Evolutionary conservation across 2,888 invertebrate species (phyloP).

Genomic region (Lithophane socia): DNA sequence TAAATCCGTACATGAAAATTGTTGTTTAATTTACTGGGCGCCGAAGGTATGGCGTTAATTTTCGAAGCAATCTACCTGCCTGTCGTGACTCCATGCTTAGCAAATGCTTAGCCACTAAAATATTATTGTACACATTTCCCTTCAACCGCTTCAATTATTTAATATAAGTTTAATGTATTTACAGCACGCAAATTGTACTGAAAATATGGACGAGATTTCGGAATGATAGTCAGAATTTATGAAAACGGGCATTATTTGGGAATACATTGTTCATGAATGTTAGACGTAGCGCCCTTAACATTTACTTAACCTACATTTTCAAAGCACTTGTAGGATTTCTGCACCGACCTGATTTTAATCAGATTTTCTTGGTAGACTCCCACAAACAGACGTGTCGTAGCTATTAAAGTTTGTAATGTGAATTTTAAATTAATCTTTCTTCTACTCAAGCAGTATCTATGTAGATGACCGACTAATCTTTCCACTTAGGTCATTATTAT

Average conservation of each 20-base stretch:
- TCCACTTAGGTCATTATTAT: neutral
- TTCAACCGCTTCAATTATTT: conserved; percentile 35
- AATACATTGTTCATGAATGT: too few species aligned
- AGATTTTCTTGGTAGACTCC: conserved; percentile 28
- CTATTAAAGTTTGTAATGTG: neutral
- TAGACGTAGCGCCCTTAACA: neutral
- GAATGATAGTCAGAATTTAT: conserved; percentile 6
- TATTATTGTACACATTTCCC: conserved; percentile 54
- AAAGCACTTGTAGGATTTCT: conserved; percentile 41
- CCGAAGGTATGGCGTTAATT: conserved; percentile 48
- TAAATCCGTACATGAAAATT: conserved; percentile 48
- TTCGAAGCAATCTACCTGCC: conserved; percentile 37
- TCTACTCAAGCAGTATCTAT: neutral
- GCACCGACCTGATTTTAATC: conserved; percentile 17
- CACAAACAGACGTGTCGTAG: neutral
- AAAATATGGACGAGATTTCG: conserved; percentile 19
- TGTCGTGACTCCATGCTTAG: conserved; percentile 55
- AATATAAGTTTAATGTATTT: conserved; percentile 34
- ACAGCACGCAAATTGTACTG: conserved; percentile 39
- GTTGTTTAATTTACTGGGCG: conserved; percentile 54
- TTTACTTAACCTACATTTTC: conserved; percentile 2
- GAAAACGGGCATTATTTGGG: conserved; percentile 18
- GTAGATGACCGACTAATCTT: neutral
- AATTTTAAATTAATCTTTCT: neutral
- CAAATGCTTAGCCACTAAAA: conserved; percentile 50